Percentiles rank a stretch among this genome's conserved stretches.
Evolutionary conservation across 2,113 vertebrate species (phyloP).

Genomic region (Emydocephalus ijimae): DNA sequence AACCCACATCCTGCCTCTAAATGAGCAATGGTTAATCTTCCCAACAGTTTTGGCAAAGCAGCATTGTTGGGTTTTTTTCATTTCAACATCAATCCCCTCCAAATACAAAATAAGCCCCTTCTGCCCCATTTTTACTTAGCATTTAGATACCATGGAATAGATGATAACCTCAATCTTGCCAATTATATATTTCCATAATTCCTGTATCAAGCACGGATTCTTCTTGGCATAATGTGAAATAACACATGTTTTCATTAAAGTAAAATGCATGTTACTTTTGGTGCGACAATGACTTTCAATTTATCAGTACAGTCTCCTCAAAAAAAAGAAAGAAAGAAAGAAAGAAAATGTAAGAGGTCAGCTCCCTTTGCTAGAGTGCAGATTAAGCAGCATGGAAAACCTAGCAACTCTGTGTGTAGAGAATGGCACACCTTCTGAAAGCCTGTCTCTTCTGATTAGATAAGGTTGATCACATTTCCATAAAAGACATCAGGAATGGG

Average conservation of each 20-base stretch:
- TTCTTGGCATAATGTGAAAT: not conserved
- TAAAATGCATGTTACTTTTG: slow-evolving; percentile 20
- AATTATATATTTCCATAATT: not conserved
- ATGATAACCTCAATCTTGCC: not conserved
- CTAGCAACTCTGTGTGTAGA: not conserved
- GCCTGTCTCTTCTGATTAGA: slow-evolving; percentile 16
- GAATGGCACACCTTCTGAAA: slow-evolving; percentile 27
- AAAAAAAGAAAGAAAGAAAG: no score
- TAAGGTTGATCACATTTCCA: slow-evolving; percentile 13
- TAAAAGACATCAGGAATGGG: slow-evolving; percentile 9
- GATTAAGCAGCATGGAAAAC: not conserved
- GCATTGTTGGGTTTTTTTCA: not conserved
- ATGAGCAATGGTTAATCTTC: not conserved
- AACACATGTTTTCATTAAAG: not conserved
- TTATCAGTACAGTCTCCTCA: not conserved
- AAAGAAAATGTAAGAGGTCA: slow-evolving; percentile 13
- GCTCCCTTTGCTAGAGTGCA: not conserved
- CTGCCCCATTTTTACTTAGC: not conserved
- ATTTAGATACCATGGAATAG: not conserved
- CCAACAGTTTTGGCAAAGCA: not conserved
- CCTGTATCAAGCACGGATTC: not conserved
- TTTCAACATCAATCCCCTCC: not conserved
- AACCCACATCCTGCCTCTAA: not conserved
- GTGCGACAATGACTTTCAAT: not conserved
- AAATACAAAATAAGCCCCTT: not conserved